Conservation (phyloP, 2,113 vertebrate genomes). For the Sterrhoptilus dennistouni region DNA sequence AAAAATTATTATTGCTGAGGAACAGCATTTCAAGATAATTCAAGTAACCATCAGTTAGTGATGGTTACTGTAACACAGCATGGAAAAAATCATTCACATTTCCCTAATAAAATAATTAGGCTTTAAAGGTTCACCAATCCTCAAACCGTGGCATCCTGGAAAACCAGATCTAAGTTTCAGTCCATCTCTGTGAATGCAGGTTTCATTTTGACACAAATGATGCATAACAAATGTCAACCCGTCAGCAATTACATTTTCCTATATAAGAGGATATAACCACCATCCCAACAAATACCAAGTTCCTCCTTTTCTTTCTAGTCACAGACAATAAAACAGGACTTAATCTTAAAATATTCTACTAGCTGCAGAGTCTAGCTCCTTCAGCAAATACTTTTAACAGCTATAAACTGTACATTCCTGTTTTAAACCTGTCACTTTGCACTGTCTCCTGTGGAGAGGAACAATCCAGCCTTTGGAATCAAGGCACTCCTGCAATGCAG, state of each 20-base stretch:
- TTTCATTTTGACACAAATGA: neutral
- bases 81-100: neutral
- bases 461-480: neutral
- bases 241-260: neutral
- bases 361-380: neutral
- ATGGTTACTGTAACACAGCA: neutral
- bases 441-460: neutral
- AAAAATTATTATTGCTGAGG: neutral
- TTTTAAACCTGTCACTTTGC: neutral
- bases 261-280: neutral
- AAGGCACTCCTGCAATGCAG: neutral
- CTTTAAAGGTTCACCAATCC: neutral
- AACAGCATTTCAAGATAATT: neutral
- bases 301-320: neutral
- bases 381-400: neutral
- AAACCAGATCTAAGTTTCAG: neutral
- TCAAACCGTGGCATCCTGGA: neutral
- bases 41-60: neutral
- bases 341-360: neutral
- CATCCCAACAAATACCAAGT: neutral
- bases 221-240: rapidly evolving
- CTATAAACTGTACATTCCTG: neutral
- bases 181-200: neutral
- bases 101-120: neutral
- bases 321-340: neutral